Evolutionary conservation across 1,140 invertebrate genomes (phyloP).

Genomic region (Daktulosphaira vitifoliae): DNA sequence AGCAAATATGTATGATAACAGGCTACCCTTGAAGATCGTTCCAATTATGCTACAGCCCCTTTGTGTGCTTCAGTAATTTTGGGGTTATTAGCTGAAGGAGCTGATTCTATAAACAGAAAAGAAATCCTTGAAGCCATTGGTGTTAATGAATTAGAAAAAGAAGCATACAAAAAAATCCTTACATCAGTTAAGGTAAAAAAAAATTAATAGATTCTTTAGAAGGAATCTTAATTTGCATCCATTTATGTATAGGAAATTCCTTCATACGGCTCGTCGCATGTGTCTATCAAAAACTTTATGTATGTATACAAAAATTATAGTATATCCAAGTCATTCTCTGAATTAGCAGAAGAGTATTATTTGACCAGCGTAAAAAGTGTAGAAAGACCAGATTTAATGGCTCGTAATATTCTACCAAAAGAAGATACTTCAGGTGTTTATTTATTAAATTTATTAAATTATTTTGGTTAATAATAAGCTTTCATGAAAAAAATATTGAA

Average conservation of each 20-base stretch:
- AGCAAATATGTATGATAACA: too few relatives aligned
- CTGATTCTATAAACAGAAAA: not conserved
- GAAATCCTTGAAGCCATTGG: not conserved
- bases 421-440: too few relatives aligned
- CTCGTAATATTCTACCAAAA: too few relatives aligned
- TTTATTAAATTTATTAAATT: too few relatives aligned
- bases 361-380: constrained; percentile 6
- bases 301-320: constrained; percentile 27
- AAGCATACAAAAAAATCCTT: not conserved
- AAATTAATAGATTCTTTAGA: too few relatives aligned
- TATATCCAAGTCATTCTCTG: not conserved
- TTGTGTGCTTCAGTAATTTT: constrained; percentile 10
- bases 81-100: not conserved
- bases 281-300: constrained; percentile 6
- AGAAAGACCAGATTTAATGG: not conserved
- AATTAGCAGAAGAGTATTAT: constrained; percentile 19
- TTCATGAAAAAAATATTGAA: too few relatives aligned
- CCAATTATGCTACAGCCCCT: not conserved
- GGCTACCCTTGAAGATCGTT: not conserved
- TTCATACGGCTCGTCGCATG: not conserved
- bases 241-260: not conserved
- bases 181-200: constrained; percentile 8
- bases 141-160: not conserved
- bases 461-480: too few relatives aligned
- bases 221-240: too few relatives aligned